Evolutionary conservation across 2,888 invertebrate species (phyloP), one percentile per base, ranked within the genome.

Genomic region (Acanthosepion pharaonis): DNA sequence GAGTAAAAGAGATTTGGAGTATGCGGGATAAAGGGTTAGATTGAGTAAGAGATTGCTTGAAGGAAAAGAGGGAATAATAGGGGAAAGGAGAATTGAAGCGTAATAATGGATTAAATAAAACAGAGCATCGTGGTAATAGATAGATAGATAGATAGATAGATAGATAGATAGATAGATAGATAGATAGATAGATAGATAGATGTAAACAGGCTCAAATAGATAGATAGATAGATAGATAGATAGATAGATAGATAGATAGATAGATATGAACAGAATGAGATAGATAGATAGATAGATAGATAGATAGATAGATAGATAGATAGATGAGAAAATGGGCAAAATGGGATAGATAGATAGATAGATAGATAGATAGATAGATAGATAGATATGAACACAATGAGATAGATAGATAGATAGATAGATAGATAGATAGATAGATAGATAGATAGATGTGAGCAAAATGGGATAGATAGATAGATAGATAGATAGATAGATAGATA

Each of bases 41-140:
- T 33, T n/a, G 78, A 78, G 78, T 78, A 78, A 78, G 78, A 78
- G 78, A 78, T 78, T 78, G 78, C 78, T 78, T 33, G n/a, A n/a
- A 78, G 78, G 78, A 33, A 78, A 78, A 78, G 78, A n/a, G 78
- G 18, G 78, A n/a, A 78, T 78, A 78, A 78, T n/a, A 78, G n/a
- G 78, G 78, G 78, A 78, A n/a, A 78, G n/a, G n/a, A n/a, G 78
- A 78, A 78, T 78, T 78, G 78, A 78, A 78, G 78, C 78, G 78
- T 78, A 78, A 78, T 78, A 78, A 78, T 78, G 78, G 78, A 78
- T 78, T 78, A 78, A 78, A 78, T 78, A 78, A 78, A 64, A 78
- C n/a, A 78, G 78, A n/a, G 15, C n/a, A 78, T 78, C 78, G 78
- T 78, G 78, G 78, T 78, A 33, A 78, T 78, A 78, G 78, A 78